A percentile compares a stretch with the other conserved stretches of the same genome.
These are phyloP conservation scores for Clarias batrachus DNA, from an alignment of 2,113 vertebrate species.

Conservation along the genomic window DNA sequence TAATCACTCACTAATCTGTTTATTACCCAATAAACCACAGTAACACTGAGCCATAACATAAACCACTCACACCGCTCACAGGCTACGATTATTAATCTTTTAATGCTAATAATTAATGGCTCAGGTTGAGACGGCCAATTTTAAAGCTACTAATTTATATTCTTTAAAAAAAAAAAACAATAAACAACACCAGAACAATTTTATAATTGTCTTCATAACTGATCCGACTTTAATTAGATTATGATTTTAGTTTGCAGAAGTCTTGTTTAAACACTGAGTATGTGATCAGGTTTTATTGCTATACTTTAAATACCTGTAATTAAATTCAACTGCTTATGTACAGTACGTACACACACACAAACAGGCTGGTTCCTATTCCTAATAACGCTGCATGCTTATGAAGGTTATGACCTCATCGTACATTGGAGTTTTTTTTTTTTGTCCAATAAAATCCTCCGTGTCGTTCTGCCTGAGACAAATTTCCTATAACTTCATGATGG, in stretches of 20 bases:
- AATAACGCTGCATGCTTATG: background rate
- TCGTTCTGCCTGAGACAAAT: background rate
- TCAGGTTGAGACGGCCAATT: background rate
- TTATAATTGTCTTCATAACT: background rate
- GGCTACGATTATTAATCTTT: background rate
- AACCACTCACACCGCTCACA: background rate
- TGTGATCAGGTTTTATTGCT: background rate
- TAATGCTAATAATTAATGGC: conserved; percentile 18
- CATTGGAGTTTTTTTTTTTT: background rate
- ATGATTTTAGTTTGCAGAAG: background rate
- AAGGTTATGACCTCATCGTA: background rate
- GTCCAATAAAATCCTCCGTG: background rate
- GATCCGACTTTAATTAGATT: background rate
- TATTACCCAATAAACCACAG: background rate
- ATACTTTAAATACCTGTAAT: background rate
- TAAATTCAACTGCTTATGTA: background rate
- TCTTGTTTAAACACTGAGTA: background rate
- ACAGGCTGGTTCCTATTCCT: background rate
- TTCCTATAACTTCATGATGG: background rate
- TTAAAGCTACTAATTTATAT: conserved; percentile 14
- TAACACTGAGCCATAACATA: no score
- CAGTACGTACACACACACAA: background rate
- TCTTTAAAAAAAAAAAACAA: background rate
- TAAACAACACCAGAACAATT: background rate
- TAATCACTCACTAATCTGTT: conserved; percentile 11